phyloP scores from a whole-genome alignment of 2,888 invertebrate species.

The Lepas anatifera region DNA sequence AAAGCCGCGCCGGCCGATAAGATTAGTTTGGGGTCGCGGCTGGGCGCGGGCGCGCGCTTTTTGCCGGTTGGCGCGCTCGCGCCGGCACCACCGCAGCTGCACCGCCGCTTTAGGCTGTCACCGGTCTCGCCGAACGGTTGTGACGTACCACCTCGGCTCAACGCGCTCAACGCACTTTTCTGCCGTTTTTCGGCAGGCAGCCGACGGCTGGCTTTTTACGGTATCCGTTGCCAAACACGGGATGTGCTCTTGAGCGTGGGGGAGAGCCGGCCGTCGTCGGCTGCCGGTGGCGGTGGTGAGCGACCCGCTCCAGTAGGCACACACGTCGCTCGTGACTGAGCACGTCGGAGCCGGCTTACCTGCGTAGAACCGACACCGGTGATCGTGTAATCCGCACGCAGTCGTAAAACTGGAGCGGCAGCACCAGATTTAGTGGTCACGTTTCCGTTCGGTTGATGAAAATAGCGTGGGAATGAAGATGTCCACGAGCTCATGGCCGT shows the following conservation, averaged over 20 bases:
- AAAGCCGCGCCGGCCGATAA: neutral
- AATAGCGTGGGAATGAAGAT: no score
- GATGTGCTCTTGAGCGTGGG: no score
- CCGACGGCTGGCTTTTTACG: neutral
- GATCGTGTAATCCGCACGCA: neutral
- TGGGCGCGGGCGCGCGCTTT: neutral
- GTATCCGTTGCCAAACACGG: no score
- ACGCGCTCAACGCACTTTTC: neutral
- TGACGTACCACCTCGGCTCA: neutral
- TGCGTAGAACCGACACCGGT: neutral
- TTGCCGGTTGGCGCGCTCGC: neutral
- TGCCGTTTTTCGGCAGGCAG: neutral
- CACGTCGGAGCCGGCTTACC: neutral
- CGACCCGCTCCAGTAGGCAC: neutral
- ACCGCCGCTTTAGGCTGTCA: neutral
- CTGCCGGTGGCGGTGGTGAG: neutral
- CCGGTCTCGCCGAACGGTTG: neutral
- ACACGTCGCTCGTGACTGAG: neutral
- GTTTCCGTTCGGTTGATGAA: no score
- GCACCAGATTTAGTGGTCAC: no score
- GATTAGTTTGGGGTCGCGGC: neutral
- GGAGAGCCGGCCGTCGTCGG: neutral
- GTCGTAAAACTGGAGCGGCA: no score
- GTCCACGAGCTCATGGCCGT: no score
- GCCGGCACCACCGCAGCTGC: neutral